phyloP scores from a whole-genome alignment of 2,888 invertebrate species.

The Eristalis tenax region DNA sequence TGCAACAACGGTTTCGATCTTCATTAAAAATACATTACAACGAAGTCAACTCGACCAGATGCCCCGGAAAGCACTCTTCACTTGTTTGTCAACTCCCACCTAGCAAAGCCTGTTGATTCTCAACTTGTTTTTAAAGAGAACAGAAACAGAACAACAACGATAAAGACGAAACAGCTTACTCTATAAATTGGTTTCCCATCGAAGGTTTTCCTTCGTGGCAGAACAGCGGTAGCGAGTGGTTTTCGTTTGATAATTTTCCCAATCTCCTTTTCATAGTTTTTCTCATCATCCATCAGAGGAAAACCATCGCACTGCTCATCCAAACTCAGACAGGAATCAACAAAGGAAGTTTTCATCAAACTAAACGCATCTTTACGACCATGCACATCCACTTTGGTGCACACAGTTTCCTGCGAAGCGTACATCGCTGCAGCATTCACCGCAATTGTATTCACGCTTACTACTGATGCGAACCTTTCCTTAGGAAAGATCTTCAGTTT shows the following conservation, averaged over 20 bases:
- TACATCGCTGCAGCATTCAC: slow-evolving; percentile 6
- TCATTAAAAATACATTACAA: too few relatives aligned
- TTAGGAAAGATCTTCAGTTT: slow-evolving; percentile 59
- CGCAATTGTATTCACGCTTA: slow-evolving; percentile 16
- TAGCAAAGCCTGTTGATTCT: not conserved
- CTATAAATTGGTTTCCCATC: slow-evolving; percentile 75
- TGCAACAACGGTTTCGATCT: too few relatives aligned
- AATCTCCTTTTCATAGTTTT: slow-evolving; percentile 7
- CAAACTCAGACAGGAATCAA: slow-evolving; percentile 57
- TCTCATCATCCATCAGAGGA: slow-evolving; percentile 70
- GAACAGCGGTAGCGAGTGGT: not conserved
- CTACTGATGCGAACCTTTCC: slow-evolving; percentile 60
- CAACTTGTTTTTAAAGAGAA: too few relatives aligned
- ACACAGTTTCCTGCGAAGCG: slow-evolving; percentile 31
- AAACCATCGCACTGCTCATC: slow-evolving; percentile 52
- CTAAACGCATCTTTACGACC: slow-evolving; percentile 29
- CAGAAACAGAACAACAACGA: not conserved
- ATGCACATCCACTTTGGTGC: slow-evolving; percentile 62
- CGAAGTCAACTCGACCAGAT: too few relatives aligned
- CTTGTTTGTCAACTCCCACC: too few relatives aligned
- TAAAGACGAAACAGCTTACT: slow-evolving; percentile 61
- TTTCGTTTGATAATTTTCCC: slow-evolving; percentile 6
- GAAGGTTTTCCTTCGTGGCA: slow-evolving; percentile 70
- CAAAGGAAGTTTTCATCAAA: slow-evolving; percentile 59
- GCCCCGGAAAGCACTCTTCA: too few relatives aligned